Percentiles rank a stretch among this genome's conserved stretches.
These are phyloP conservation scores for Oxyruncus cristatus DNA, from an alignment of 2,113 vertebrate species.

Conservation along the genomic window DNA sequence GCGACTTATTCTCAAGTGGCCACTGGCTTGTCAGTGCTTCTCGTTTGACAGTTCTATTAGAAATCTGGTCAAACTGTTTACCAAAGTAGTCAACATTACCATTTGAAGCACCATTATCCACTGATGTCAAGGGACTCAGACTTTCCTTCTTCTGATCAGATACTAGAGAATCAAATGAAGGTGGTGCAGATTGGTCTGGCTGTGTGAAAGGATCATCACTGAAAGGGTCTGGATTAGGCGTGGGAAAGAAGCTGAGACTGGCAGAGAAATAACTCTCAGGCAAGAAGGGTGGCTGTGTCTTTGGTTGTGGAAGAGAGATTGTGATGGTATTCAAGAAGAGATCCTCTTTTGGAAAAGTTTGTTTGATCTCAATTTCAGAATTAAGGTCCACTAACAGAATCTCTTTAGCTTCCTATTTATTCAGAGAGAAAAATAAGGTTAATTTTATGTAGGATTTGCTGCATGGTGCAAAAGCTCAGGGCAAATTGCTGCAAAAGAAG, in stretches of 20 bases:
- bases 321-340: slow-evolving; percentile 79
- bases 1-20: slow-evolving; percentile 69
- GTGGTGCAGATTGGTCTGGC: slow-evolving; percentile 64
- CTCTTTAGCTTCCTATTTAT: slow-evolving; percentile 90
- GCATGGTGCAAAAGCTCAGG: background rate
- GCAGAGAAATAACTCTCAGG: slow-evolving; percentile 81
- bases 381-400: slow-evolving; percentile 96
- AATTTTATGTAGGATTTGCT: slow-evolving; percentile 14
- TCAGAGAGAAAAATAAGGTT: slow-evolving; percentile 74
- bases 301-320: slow-evolving; percentile 77
- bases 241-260: slow-evolving; percentile 88
- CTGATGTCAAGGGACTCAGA: slow-evolving; percentile 47
- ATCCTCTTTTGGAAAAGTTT: slow-evolving; percentile 87
- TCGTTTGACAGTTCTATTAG: slow-evolving; percentile 80
- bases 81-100: slow-evolving; percentile 77
- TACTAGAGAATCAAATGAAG: slow-evolving; percentile 72
- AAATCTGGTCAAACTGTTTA: slow-evolving; percentile 84
- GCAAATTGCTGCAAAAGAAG: background rate
- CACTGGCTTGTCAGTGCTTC: slow-evolving; percentile 78
- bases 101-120: slow-evolving; percentile 70
- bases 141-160: slow-evolving; percentile 69
- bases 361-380: slow-evolving; percentile 92
- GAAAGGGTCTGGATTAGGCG: slow-evolving; percentile 90
- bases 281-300: slow-evolving; percentile 71
- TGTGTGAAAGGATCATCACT: slow-evolving; percentile 87